These are phyloP conservation scores for Botia kubotai DNA, from an alignment of 2,797 vertebrate species.

Conservation along the genomic window DNA sequence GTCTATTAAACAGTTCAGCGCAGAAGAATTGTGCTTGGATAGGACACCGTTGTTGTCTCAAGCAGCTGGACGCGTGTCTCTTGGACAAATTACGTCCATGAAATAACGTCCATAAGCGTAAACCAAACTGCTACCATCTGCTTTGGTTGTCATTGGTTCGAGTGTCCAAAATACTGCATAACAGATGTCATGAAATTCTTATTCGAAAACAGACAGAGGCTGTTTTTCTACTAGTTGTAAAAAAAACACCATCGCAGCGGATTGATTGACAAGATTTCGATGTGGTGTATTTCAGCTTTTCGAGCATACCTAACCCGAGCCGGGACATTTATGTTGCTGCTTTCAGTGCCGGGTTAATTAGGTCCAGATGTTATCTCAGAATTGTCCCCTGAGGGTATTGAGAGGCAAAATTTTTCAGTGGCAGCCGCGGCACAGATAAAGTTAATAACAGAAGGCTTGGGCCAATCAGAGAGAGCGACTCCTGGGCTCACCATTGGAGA, in stretches of 20 bases:
- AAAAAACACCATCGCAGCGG: background rate
- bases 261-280: slow-evolving; percentile 21
- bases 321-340: slow-evolving; percentile 34
- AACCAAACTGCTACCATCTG: slow-evolving; percentile 47
- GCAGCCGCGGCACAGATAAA: slow-evolving; percentile 75
- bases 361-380: slow-evolving; percentile 70
- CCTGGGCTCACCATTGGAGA: slow-evolving; percentile 67
- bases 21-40: slow-evolving; percentile 58
- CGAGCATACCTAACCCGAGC: slow-evolving; percentile 35
- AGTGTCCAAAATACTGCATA: background rate
- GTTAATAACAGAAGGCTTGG: slow-evolving; percentile 71
- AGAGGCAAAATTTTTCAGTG: slow-evolving; percentile 77
- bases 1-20: slow-evolving; percentile 56
- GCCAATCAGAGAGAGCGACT: slow-evolving; percentile 68
- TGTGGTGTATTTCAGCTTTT: slow-evolving; percentile 46
- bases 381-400: slow-evolving; percentile 59
- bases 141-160: slow-evolving; percentile 9
- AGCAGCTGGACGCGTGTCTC: slow-evolving; percentile 26
- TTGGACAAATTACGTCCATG: slow-evolving; percentile 19
- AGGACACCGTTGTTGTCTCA: slow-evolving; percentile 40
- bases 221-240: slow-evolving; percentile 24
- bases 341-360: slow-evolving; percentile 63
- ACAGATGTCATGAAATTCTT: slow-evolving; percentile 15
- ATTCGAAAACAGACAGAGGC: slow-evolving; percentile 28
- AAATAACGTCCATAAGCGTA: slow-evolving; percentile 42